These are phyloP conservation scores for Dromococcyx pavoninus DNA, from an alignment of 2,797 vertebrate species.

Conservation along the genomic window DNA sequence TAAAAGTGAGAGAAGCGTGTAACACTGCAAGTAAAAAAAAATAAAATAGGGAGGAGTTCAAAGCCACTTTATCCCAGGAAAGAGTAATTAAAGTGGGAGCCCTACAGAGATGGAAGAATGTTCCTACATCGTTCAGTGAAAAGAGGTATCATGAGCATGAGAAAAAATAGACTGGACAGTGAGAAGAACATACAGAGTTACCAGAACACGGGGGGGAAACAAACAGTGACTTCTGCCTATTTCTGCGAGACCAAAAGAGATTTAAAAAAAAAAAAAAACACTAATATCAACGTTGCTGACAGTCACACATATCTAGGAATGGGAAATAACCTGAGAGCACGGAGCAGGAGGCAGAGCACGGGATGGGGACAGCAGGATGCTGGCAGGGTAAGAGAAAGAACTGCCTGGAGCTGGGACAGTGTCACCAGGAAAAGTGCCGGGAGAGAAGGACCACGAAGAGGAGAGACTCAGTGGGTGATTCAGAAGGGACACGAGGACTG, in stretches of 20 bases:
- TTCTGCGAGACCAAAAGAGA: not conserved
- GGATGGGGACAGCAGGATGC: not conserved
- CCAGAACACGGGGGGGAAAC: rapidly evolving
- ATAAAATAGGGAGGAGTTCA: not conserved
- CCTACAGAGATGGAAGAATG: rapidly evolving
- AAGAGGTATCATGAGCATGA: not conserved
- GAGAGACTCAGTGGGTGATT: not conserved
- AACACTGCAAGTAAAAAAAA: not conserved
- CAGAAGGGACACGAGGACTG: not conserved
- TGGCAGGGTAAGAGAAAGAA: not conserved
- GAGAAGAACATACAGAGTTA: not conserved
- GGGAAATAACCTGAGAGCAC: not conserved
- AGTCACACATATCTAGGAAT: not conserved
- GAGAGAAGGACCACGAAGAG: not conserved
- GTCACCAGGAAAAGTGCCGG: not conserved
- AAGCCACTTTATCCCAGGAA: not conserved
- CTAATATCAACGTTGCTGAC: rapidly evolving
- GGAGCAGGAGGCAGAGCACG: not conserved
- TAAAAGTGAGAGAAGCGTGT: not conserved
- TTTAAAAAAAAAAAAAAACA: not conserved
- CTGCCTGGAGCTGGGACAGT: not conserved
- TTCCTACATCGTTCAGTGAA: not conserved
- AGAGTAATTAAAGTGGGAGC: not conserved
- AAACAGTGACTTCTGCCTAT: not conserved
- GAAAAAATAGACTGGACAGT: not conserved